These are phyloP conservation scores for Lindbergichthys nudifrons DNA, from an alignment of 2,797 vertebrate genomes.

Conservation along the genomic window DNA sequence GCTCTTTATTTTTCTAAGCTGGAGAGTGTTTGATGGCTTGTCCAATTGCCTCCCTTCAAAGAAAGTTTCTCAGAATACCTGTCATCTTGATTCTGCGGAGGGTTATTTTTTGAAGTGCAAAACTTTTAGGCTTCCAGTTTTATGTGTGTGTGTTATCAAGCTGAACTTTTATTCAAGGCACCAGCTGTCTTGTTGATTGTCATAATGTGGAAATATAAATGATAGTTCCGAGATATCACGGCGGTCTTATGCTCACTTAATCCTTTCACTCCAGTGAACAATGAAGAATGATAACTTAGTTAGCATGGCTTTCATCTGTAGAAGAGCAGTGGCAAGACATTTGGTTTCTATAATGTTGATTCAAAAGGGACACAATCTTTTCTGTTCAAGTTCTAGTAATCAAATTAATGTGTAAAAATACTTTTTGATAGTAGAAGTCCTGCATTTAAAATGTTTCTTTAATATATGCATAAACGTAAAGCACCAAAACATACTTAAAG, in stretches of 20 bases:
- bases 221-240: neutral
- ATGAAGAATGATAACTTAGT: constrained; percentile 3
- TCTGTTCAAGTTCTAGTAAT: neutral
- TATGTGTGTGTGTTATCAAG: neutral
- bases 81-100: constrained; percentile 36
- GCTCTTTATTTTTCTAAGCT: constrained; percentile 69
- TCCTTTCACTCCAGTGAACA: neutral
- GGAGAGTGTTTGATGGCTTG: constrained; percentile 62
- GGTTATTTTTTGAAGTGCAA: constrained; percentile 12
- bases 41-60: constrained; percentile 54
- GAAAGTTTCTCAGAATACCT: constrained; percentile 46
- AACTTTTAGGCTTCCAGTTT: constrained; percentile 9
- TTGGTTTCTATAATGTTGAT: neutral
- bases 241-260: neutral
- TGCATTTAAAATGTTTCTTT: too few species aligned
- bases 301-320: constrained; percentile 13
- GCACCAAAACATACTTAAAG: too few species aligned
- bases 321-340: neutral
- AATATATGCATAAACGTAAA: too few species aligned
- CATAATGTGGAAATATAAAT: constrained; percentile 18
- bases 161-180: constrained; percentile 13
- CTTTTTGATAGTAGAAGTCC: too few species aligned
- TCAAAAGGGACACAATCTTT: constrained; percentile 3
- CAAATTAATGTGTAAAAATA: too few species aligned
- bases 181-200: constrained; percentile 4